Evolutionary conservation across 1,140 invertebrate species (phyloP), one percentile per base, ranked within the genome.

Genomic region (Drosophila murphyi): DNA sequence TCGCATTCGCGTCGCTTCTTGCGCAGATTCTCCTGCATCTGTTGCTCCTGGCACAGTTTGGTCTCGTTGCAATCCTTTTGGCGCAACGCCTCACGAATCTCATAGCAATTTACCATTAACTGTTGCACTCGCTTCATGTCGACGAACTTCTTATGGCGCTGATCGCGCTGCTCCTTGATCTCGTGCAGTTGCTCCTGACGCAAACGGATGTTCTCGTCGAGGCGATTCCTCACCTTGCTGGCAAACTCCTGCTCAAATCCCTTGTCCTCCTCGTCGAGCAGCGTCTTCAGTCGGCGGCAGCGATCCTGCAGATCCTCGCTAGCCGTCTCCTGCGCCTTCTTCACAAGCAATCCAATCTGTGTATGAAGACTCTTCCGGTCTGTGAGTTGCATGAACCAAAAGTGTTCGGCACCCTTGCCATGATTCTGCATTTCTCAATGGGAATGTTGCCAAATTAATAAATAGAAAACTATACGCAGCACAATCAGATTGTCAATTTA

Each of bases 181-280:
- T 68, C 76, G 6, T 77, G 52, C 60, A 92, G 55, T 10, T 76
- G 72, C 20, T 86, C 79, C 54, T 89, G 90, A 0, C 90, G 87
- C 2, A 73, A 52, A 2, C 80, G 73, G 47, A 92, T 89, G 10
- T 90, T 81, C 39, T 90, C 72, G 6, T 89, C 85, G 5, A 89
- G 76, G 10, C 90, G 88, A 12, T 82, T 79, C 51, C 71, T 81
- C 5, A 92, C 90, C 45, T 86, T 89, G 52, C 73, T 69, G 2
- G 88, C 69, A 48, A 92, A 92, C 55, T 92, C 91, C 39, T 87
- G 50, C 56, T 92, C 85, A 55, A 76, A 92, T 5, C 63, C 31
- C 74, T 80, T 76, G 35, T 92, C 90, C 61, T 92, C 91, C 8
- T 57, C 20, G 0, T 92, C 91, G 5, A 92, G 71, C 55, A 85